These are phyloP conservation scores for Gerosis bhagava DNA, from an alignment of 2,888 invertebrate species.

Conservation along the genomic window DNA sequence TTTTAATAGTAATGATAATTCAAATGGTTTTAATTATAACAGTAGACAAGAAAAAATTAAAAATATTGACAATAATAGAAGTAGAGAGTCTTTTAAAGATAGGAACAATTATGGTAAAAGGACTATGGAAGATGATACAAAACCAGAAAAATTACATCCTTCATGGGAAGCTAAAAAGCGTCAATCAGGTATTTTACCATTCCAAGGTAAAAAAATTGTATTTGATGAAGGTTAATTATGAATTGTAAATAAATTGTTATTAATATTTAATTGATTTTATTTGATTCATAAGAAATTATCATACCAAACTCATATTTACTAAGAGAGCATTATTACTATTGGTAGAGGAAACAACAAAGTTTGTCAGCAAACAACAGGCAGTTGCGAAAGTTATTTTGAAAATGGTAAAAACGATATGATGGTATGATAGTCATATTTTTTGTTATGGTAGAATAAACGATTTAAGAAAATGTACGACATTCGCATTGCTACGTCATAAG, in stretches of 20 bases:
- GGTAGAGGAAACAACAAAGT: too few species aligned
- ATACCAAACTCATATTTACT: too few species aligned
- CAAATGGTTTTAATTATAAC: conserved; percentile 6
- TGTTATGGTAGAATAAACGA: too few species aligned
- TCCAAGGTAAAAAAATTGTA: conserved; percentile 73
- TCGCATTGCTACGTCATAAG: too few species aligned
- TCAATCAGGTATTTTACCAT: conserved; percentile 67
- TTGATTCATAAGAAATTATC: too few species aligned
- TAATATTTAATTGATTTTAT: not conserved
- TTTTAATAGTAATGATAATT: conserved; percentile 3
- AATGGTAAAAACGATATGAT: too few species aligned
- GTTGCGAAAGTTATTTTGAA: too few species aligned
- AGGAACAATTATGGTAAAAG: conserved; percentile 25
- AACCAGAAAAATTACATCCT: conserved; percentile 71
- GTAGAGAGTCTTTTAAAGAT: conserved; percentile 1
- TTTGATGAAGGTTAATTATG: conserved; percentile 57
- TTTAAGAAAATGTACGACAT: too few species aligned
- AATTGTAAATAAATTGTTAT: conserved; percentile 13
- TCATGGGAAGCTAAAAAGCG: conserved; percentile 80
- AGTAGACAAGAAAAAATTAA: conserved; percentile 7
- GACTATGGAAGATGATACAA: conserved; percentile 24
- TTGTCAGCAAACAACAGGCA: too few species aligned
- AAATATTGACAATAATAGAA: not conserved
- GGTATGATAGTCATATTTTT: too few species aligned
- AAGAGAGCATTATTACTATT: too few species aligned